Evolutionary conservation across 2,888 invertebrate species (phyloP).

Genomic region (Cantharis rufa): DNA sequence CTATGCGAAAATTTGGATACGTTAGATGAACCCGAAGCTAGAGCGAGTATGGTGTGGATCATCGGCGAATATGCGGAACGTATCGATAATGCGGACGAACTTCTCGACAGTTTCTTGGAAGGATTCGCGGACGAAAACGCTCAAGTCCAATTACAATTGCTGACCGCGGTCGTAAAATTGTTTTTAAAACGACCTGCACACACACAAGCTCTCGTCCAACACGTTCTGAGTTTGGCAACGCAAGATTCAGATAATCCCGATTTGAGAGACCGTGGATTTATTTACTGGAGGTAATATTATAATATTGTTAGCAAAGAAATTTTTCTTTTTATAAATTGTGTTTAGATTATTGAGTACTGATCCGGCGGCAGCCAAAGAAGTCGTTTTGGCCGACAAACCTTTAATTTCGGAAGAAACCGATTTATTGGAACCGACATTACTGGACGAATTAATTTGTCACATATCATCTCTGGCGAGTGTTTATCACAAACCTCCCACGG

Average conservation of each 20-base stretch:
- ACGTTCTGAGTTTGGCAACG: constrained; percentile 86
- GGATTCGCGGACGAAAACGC: constrained; percentile 59
- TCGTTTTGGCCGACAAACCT: constrained; percentile 98
- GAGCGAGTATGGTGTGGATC: constrained; percentile 97
- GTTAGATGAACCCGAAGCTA: constrained; percentile 96
- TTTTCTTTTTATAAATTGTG: background rate
- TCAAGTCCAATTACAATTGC: constrained; percentile 80
- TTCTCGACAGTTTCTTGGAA: constrained; percentile 96
- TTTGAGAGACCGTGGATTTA: constrained; percentile 96
- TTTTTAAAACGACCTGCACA: constrained; percentile 98
- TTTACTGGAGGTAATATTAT: constrained; percentile 85
- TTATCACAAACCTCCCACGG: constrained; percentile 98
- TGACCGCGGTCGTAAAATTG: constrained; percentile 98
- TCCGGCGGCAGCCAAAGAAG: constrained; percentile 98
- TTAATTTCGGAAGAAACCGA: constrained; percentile 99
- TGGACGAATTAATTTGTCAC: constrained; percentile 98
- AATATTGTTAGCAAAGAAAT: background rate
- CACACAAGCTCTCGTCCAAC: constrained; percentile 97
- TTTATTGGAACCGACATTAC: constrained; percentile 91
- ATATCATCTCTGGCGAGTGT: constrained; percentile 96
- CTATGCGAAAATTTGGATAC: constrained; percentile 98
- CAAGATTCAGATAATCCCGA: constrained; percentile 98
- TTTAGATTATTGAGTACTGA: constrained; percentile 86
- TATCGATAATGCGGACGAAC: constrained; percentile 98
- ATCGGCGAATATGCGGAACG: constrained; percentile 98